Percentiles rank a stretch among this genome's conserved stretches.
Evolutionary conservation across 2,113 vertebrate genomes (phyloP).

Genomic region (Bostrychus sinensis): DNA sequence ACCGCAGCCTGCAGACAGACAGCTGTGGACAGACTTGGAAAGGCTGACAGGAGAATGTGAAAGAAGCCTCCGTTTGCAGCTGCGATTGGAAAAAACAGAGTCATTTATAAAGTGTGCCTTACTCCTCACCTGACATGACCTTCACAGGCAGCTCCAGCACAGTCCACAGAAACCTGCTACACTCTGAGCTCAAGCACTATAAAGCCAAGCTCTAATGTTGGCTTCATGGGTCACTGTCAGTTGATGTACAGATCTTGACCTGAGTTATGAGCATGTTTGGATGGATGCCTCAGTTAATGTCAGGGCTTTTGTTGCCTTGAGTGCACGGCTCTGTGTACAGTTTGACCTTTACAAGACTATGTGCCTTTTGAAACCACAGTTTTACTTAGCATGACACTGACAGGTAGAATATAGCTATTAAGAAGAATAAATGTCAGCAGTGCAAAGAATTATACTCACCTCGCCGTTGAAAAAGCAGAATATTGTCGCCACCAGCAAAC

Average conservation of each 20-base stretch:
- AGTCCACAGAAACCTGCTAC: conserved; percentile 23
- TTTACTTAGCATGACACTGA: conserved; percentile 1
- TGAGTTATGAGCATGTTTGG: conserved; percentile 44
- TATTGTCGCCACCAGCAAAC: conserved; percentile 94
- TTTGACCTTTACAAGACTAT: conserved; percentile 56
- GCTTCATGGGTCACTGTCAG: conserved; percentile 30
- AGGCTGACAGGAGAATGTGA: conserved; percentile 41
- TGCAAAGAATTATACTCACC: conserved; percentile 78
- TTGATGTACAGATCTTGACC: conserved; percentile 32
- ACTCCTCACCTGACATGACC: conserved; percentile 56
- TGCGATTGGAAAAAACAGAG: conserved; percentile 40
- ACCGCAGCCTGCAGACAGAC: conserved; percentile 35
- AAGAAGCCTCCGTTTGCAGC: conserved; percentile 54
- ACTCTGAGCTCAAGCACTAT: conserved; percentile 9
- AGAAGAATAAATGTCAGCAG: not conserved
- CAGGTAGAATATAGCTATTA: not conserved
- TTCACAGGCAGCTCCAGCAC: conserved; percentile 5
- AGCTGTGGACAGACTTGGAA: conserved; percentile 43
- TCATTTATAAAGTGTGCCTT: conserved; percentile 53
- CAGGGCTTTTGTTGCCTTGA: conserved; percentile 32
- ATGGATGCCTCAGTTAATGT: conserved; percentile 42
- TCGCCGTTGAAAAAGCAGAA: conserved; percentile 99
- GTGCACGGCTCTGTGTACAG: conserved; percentile 15
- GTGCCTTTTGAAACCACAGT: not conserved
- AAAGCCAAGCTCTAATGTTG: conserved; percentile 11